A percentile compares a stretch with the other conserved stretches of the same genome.
Evolutionary conservation across 1,140 invertebrate species (phyloP).

Genomic region (Parasteatoda tepidariorum): DNA sequence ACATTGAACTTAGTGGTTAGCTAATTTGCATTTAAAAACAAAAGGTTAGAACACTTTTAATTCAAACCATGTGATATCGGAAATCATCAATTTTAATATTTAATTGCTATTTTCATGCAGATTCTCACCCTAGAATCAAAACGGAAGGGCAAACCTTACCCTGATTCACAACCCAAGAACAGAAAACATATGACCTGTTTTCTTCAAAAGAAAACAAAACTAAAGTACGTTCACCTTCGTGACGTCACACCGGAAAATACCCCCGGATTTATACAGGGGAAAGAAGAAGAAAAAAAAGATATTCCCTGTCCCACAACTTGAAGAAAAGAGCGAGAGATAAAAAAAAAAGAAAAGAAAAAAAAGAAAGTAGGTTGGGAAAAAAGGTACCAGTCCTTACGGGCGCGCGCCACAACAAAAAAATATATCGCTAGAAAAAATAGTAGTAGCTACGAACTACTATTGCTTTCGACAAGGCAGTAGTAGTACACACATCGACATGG

Average conservation of each 20-base stretch:
- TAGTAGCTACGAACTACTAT: slow-evolving; percentile 15
- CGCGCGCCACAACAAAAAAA: neutral
- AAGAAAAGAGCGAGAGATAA: neutral
- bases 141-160: neutral
- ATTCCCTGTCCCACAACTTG: neutral
- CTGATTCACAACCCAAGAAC: neutral
- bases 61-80: too few species aligned
- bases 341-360: slow-evolving; percentile 8
- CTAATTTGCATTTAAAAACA: too few species aligned
- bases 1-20: too few species aligned
- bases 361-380: neutral
- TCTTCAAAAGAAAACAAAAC: neutral
- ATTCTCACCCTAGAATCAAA: slow-evolving; percentile 16
- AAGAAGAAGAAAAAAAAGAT: neutral
- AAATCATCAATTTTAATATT: neutral
- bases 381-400: neutral
- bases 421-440: slow-evolving; percentile 4
- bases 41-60: too few species aligned
- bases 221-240: slow-evolving; percentile 2
- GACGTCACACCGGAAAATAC: slow-evolving; percentile 4
- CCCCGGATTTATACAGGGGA: neutral
- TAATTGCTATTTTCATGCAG: neutral
- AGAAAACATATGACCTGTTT: neutral
- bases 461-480: neutral
- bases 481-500: neutral